Base-by-base conservation (phyloP, 2,113 vertebrate genomes). In the Thymallus thymallus region DNA sequence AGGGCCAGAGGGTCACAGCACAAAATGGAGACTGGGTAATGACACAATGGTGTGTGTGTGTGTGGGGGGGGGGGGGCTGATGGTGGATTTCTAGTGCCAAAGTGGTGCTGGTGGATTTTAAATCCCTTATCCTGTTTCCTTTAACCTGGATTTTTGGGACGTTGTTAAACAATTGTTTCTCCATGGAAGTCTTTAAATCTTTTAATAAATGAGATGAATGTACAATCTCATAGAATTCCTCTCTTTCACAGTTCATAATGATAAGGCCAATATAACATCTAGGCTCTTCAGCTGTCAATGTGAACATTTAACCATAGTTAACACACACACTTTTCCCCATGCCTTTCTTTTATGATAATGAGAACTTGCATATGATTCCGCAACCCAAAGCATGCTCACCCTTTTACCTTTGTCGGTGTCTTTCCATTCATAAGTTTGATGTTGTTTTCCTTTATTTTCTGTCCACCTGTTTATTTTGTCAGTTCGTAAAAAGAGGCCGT, bases 401-500 rank as follows among this genome's bases (percentile, higher is more conserved):
- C 81, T 85, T 83, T 85, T 82, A 72, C 61, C 81, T 77, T 78
- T 80, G 71, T 10, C 35, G 35, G 35, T 90, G 79, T 82, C 88
- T 77, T 94, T 92, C 91, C 91, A 94, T 94, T 85, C 92, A 92
- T 96, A 93, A 93, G 90, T 95, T 94, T 92, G 91, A 92, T 92
- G 87, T 91, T 90, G 85, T 88, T 72, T 65, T 75, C 70, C 72
- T 72, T 46, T 41, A 85, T 90, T 68, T 70, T 92, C 87, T 90
- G 83, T 91, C 88, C 88, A 94, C 93, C 91, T 91, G 87, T 92
- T 91, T 90, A 93, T 95, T 95, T 96, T 96, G 94, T 95, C 95
- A 96, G 96, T 98, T 92, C 96, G 95, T 99, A 98, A 93, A 92
- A 98, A 98, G 96, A 94, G 96, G 96, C 96, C 96, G 94, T 98